Base-by-base conservation (phyloP, 1,140 invertebrate species). In the Rhagoletis pomonella region DNA sequence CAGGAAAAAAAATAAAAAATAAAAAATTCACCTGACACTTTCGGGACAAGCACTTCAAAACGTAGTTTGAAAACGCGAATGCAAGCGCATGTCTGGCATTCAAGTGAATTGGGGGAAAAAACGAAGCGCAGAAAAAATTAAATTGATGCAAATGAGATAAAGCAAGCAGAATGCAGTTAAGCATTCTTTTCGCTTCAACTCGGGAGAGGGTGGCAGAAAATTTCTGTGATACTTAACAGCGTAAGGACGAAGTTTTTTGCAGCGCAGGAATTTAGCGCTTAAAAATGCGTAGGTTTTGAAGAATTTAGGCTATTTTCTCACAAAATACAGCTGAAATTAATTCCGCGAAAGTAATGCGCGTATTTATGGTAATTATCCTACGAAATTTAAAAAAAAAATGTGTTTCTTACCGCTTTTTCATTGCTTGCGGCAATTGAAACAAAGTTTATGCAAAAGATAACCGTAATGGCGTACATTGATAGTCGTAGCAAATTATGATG, bases 21-120 rank as follows among this genome's bases (percentile, higher is more conserved):
- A 73, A 73, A 73, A 14, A 39, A 73, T 42, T 44, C 67, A 73
- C 12, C 42, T 73, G 42, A 73, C 67, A 47, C 42, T 73, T 47
- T 47, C 39, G 14, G 39, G 64, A 67, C 64, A 67, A 67, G 29
- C 64, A n/a, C 19, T 19, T 67, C 19, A 12, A 14, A 67, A 39
- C 12, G 64, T 29, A 67, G 6, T 29, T 19, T 29, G 2, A 67
- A 39, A 39, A 39, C 39, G 64, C 29, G 29, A 67, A 10, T 44
- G 67, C 14, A 42, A 73, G 17, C 17, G 60, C 4, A 62, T 47
- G 5, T 17, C 19, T 69, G 39, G 4, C 12, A 42, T 67, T 42
- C 65, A 67, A 42, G 19, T 42, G 42, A 39, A 29, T 29, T 29
- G 29, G 29, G 50, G 7, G 12, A 4, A 17, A 73, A 44, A 73